A percentile compares a stretch with the other conserved stretches of the same genome.
phyloP scores from a whole-genome alignment of 1,140 invertebrate species.

The Aphidius ervi region DNA sequence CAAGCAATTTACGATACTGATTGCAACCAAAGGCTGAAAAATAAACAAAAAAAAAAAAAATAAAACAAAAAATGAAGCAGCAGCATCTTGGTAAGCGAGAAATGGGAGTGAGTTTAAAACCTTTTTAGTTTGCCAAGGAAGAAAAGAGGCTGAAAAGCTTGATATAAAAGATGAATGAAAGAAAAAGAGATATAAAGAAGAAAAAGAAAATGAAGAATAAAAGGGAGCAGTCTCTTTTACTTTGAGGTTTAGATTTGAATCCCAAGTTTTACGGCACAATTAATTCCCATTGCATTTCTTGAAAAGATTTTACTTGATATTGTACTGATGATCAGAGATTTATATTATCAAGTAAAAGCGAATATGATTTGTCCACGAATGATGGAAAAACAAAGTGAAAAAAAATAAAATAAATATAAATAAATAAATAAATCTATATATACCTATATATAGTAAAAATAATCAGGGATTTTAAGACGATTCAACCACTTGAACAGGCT shows the following conservation, averaged over 20 bases:
- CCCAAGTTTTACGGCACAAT: conserved; percentile 20
- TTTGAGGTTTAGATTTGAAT: conserved; percentile 22
- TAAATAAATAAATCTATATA: too few relatives aligned
- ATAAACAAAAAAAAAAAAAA: conserved; percentile 7
- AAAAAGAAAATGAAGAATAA: conserved; percentile 4
- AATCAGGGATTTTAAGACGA: too few relatives aligned
- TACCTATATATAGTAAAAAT: too few relatives aligned
- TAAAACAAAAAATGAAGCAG: not conserved
- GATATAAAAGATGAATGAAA: too few relatives aligned
- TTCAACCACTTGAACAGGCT: too few relatives aligned
- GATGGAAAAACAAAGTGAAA: not conserved
- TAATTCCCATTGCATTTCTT: conserved; percentile 21
- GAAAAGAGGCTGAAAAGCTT: too few relatives aligned
- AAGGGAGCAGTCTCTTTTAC: conserved; percentile 7
- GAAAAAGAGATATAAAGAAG: not conserved
- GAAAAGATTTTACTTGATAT: too few relatives aligned
- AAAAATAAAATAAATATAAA: not conserved
- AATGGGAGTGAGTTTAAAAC: conserved; percentile 1
- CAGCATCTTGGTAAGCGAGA: too few relatives aligned
- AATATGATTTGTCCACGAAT: conserved; percentile 2
- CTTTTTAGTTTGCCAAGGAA: conserved; percentile 14
- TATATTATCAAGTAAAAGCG: too few relatives aligned
- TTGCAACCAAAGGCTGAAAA: conserved; percentile 18
- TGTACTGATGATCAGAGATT: too few relatives aligned
- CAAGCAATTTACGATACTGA: conserved; percentile 22